phyloP scores from a whole-genome alignment of 1,140 invertebrate genomes.

The Bilobella aurantiaca region DNA sequence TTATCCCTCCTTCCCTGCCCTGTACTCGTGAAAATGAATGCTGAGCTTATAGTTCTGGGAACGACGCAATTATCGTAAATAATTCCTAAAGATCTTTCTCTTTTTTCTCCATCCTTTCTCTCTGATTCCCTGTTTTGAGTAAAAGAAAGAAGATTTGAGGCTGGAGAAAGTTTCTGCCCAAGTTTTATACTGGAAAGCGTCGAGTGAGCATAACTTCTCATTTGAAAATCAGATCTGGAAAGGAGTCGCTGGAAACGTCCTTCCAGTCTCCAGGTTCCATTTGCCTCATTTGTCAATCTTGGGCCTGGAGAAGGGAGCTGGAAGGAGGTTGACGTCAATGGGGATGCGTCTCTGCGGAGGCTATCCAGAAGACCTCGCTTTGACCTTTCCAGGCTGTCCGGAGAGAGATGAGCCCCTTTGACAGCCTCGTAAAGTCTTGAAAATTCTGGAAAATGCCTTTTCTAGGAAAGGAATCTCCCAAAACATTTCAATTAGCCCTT shows the following conservation, averaged over 20 bases:
- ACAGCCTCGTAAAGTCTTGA: no score
- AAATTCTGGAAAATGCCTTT: not conserved
- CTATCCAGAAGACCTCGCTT: conserved; percentile 11
- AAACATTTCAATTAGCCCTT: conserved; percentile 7
- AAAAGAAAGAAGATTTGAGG: not conserved
- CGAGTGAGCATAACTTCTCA: conserved; percentile 33
- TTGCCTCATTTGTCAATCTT: not conserved
- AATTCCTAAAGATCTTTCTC: conserved; percentile 23
- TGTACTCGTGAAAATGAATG: not conserved
- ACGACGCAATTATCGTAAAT: conserved; percentile 34
- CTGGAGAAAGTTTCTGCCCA: not conserved
- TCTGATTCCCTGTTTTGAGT: conserved; percentile 12
- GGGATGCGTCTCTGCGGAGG: conserved; percentile 2
- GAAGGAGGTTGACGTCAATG: not conserved
- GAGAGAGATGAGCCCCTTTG: not conserved
- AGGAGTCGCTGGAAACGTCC: not conserved
- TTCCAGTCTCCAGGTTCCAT: not conserved
- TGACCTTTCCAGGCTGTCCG: not conserved
- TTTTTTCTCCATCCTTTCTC: not conserved
- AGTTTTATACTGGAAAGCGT: not conserved
- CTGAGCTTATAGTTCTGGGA: not conserved
- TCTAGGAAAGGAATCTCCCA: not conserved
- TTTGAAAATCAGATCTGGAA: conserved; percentile 30
- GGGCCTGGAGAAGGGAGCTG: not conserved
- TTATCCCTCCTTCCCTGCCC: not conserved